Percentiles rank a stretch among this genome's conserved stretches.
Conservation (phyloP, 2,888 invertebrate genomes). For the Diloba caeruleocephala region DNA sequence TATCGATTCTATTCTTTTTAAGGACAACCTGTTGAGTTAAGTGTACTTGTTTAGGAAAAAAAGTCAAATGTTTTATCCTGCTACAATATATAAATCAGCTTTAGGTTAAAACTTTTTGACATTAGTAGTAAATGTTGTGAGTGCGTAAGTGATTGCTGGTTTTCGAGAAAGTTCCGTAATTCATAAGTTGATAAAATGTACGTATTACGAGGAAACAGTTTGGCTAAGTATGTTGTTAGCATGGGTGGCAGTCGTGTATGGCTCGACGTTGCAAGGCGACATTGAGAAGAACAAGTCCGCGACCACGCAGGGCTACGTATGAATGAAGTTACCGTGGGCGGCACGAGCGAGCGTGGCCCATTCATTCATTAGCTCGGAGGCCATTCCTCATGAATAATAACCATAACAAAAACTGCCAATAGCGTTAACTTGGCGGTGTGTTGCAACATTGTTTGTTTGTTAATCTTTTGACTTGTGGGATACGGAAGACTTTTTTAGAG, state of each 20-base stretch:
- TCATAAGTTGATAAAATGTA: slow-evolving; percentile 4
- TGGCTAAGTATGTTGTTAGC: slow-evolving; percentile 25
- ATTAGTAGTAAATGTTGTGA: slow-evolving; percentile 49
- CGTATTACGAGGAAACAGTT: slow-evolving; percentile 22
- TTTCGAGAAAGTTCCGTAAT: slow-evolving; percentile 15
- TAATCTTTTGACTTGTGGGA: slow-evolving; percentile 31
- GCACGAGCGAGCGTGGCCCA: slow-evolving; percentile 72
- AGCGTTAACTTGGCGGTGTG: slow-evolving; percentile 65
- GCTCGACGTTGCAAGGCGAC: slow-evolving; percentile 63
- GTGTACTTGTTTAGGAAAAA: slow-evolving; percentile 55
- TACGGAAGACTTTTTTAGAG: too few species aligned
- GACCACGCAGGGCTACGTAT: slow-evolving; percentile 82
- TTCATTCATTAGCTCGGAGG: slow-evolving; percentile 87
- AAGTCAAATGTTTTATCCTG: slow-evolving; percentile 47
- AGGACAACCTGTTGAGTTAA: slow-evolving; percentile 68
- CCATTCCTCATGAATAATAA: slow-evolving; percentile 86
- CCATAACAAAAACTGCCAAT: slow-evolving; percentile 82
- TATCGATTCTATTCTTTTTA: slow-evolving; percentile 79
- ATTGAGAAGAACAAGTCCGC: slow-evolving; percentile 74
- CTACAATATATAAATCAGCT: slow-evolving; percentile 40
- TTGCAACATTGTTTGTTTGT: slow-evolving; percentile 52
- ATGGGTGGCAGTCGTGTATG: slow-evolving; percentile 50
- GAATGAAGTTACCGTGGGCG: slow-evolving; percentile 85
- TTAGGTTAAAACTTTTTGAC: slow-evolving; percentile 57
- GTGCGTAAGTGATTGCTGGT: slow-evolving; percentile 4